A percentile compares a stretch with the other conserved stretches of the same genome.
Conservation (phyloP, 2,888 invertebrate species). For the Ametastegia equiseti region DNA sequence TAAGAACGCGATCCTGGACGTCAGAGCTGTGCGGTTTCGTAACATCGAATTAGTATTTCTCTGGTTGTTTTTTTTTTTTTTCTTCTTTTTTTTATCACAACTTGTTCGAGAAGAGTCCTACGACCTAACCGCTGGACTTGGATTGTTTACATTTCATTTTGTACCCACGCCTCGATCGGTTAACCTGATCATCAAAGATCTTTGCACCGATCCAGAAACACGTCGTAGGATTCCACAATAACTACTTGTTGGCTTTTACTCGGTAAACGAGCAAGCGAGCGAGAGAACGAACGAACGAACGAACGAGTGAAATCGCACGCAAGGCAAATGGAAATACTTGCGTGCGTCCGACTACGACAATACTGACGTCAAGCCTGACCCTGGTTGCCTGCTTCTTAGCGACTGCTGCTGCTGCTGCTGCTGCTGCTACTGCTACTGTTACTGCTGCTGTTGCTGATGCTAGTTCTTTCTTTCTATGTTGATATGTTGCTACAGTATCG, state of each 20-base stretch:
- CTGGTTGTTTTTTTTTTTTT: neutral
- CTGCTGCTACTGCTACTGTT: constrained; percentile 56
- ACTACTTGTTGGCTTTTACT: too few relatives aligned
- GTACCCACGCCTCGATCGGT: too few relatives aligned
- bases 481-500: neutral
- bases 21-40: neutral
- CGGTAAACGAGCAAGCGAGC: too few relatives aligned
- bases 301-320: constrained; percentile 25
- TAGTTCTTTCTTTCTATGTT: constrained; percentile 25
- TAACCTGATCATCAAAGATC: too few relatives aligned
- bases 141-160: too few relatives aligned
- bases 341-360: constrained; percentile 41
- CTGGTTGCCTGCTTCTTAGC: constrained; percentile 64
- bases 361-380: constrained; percentile 74
- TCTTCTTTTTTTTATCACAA: neutral
- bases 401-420: constrained; percentile 24
- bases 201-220: too few relatives aligned
- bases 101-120: neutral
- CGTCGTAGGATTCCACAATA: too few relatives aligned
- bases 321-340: constrained; percentile 42
- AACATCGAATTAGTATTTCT: constrained; percentile 19
- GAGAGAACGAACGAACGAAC: neutral
- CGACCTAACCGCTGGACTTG: neutral
- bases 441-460: constrained; percentile 28
- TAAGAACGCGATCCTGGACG: neutral